Base-by-base conservation (phyloP, 1,140 invertebrate species). In the Lepidurus packardi region DNA sequence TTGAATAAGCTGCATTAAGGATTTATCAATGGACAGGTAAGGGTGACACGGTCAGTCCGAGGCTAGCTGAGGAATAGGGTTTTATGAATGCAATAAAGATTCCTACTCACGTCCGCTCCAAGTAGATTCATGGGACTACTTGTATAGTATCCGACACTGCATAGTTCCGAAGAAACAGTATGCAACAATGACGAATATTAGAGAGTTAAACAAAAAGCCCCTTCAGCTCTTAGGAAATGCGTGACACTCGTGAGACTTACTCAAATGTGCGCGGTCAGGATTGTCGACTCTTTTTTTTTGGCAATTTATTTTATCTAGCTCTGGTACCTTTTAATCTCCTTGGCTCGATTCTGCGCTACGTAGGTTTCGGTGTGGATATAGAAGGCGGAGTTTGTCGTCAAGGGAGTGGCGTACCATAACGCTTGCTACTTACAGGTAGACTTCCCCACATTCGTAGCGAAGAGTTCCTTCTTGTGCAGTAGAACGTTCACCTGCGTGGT, bases 401-500 rank as follows among this genome's bases (percentile, higher is more conserved):
- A 65, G 21, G 53, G 53, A 65, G 53, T 65, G 53, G 53, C 53
- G 13, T 65, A 7, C 53, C 13, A 65, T 65, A 65, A 65, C 16
- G 53, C 21, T 65, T 65, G 21, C 9, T 65, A 65, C 53, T 65
- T 21, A 65, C 53, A 65, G 53, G 53, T 65, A 65, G 53, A 65
- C 53, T 65, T 65, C 21, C 53, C 53, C 53, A 13, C 53, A 21
- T 3, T 34, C 34, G 3, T 34, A 34, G 34, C 34, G 34, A 34
- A 34, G 34, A 34, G 53, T 65, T 65, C 53, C 53, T 65, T 13
- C 21, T 65, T n/a, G 53, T 65, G 53, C 53, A 65, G 53, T 65
- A 65, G 53, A 65, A 21, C 53, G 53, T 65, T 65, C 53, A 65
- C 53, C 53, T 65, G 21, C 53, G 53, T 65, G 53, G 53, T 65